phyloP scores from a whole-genome alignment of 2,888 invertebrate genomes.

The Pseudococcus jackbeardsleyi region DNA sequence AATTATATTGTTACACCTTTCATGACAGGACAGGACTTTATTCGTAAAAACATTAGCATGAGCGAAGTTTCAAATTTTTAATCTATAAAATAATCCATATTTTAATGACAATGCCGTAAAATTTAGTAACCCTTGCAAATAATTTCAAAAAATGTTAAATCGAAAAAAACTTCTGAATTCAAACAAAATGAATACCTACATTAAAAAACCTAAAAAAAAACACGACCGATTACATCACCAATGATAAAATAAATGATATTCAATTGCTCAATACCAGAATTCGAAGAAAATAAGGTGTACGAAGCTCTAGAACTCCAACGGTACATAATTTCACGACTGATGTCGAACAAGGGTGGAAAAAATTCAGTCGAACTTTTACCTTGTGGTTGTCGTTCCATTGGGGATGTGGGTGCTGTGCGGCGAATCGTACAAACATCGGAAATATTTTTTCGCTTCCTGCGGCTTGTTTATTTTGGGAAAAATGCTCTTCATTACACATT shows the following conservation, averaged over 20 bases:
- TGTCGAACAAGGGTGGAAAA: background rate
- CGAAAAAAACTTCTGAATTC: too few relatives aligned
- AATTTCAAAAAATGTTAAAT: too few relatives aligned
- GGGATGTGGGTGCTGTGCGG: background rate
- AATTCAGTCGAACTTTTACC: background rate
- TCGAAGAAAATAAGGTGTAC: background rate
- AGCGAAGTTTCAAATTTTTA: too few relatives aligned
- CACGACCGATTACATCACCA: background rate
- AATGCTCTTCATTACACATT: slow-evolving; percentile 39
- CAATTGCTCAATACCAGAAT: background rate
- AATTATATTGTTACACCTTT: too few relatives aligned
- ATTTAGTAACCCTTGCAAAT: too few relatives aligned
- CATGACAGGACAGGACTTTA: too few relatives aligned
- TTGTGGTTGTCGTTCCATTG: background rate
- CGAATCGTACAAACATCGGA: slow-evolving; percentile 23
- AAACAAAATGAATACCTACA: too few relatives aligned
- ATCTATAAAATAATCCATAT: too few relatives aligned
- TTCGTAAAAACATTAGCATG: too few relatives aligned
- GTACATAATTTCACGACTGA: background rate
- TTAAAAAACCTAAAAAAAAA: background rate
- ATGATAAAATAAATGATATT: slow-evolving; percentile 7
- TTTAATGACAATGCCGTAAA: too few relatives aligned
- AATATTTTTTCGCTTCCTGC: slow-evolving; percentile 27
- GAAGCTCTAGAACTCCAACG: background rate
- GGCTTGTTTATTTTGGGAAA: slow-evolving; percentile 40